Evolutionary conservation across 2,113 vertebrate species (phyloP).

Genomic region (Erinaceus europaeus): DNA sequence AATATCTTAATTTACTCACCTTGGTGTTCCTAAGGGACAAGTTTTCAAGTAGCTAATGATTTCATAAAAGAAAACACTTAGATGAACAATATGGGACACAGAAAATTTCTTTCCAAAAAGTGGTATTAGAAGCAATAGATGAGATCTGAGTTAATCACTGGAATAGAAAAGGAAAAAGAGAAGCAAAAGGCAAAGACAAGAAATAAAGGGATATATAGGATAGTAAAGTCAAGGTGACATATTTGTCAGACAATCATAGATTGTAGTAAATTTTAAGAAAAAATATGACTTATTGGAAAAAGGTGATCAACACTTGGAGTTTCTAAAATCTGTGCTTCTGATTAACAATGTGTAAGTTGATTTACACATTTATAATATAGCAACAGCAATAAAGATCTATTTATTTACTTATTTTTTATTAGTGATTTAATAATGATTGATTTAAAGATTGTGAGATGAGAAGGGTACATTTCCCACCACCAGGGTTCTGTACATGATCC

Average conservation of each 20-base stretch:
- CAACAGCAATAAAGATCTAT: background rate
- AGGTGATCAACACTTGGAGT: background rate
- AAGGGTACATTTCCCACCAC: too few species aligned
- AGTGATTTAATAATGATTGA: too few species aligned
- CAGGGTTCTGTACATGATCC: too few species aligned
- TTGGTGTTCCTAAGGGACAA: background rate
- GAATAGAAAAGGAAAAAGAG: background rate
- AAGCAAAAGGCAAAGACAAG: background rate
- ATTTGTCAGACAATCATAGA: background rate
- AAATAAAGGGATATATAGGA: background rate
- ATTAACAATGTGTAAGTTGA: background rate
- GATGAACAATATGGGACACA: background rate
- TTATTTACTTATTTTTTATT: background rate
- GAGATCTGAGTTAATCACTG: too few species aligned
- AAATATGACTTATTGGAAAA: background rate
- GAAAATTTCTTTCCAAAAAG: background rate
- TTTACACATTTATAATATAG: background rate
- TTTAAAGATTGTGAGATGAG: too few species aligned
- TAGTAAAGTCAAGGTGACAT: background rate
- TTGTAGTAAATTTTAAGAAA: background rate
- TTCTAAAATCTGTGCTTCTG: background rate
- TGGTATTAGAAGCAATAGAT: background rate
- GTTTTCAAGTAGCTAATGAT: constrained; percentile 7
- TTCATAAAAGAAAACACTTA: constrained; percentile 5
- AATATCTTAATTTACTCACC: constrained; percentile 38